phyloP scores from a whole-genome alignment of 2,888 invertebrate species.

The Leptinotarsa rubiginosa region DNA sequence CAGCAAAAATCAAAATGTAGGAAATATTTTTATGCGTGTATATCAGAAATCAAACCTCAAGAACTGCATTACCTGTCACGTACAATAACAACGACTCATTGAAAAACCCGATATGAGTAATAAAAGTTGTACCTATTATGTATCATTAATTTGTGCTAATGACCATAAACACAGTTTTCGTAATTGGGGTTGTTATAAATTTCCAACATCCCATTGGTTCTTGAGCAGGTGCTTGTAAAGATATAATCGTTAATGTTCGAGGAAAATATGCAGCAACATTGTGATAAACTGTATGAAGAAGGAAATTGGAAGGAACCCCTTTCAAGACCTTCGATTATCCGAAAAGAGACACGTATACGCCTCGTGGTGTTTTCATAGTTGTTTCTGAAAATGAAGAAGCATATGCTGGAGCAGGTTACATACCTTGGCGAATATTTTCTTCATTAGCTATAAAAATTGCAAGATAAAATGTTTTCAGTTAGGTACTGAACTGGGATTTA shows the following conservation, averaged over 20 bases:
- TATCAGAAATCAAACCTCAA: neutral
- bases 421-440: too few relatives aligned
- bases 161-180: slow-evolving; percentile 13
- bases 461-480: too few relatives aligned
- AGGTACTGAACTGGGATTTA: too few relatives aligned
- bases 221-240: neutral
- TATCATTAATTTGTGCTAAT: slow-evolving; percentile 14
- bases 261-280: neutral
- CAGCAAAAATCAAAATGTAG: neutral
- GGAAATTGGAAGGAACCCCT: too few relatives aligned
- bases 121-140: slow-evolving; percentile 15
- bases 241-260: neutral
- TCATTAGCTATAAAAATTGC: too few relatives aligned
- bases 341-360: too few relatives aligned
- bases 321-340: too few relatives aligned
- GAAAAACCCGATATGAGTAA: slow-evolving; percentile 13
- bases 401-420: too few relatives aligned
- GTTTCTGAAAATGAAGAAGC: too few relatives aligned
- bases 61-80: slow-evolving; percentile 1
- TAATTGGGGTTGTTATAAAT: slow-evolving; percentile 16
- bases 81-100: neutral
- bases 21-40: slow-evolving; percentile 16
- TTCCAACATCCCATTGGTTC: slow-evolving; percentile 4
- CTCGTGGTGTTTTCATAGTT: too few relatives aligned
- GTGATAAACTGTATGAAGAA: neutral